A percentile compares a stretch with the other conserved stretches of the same genome.
phyloP scores from a whole-genome alignment of 2,888 invertebrate species.

The Euphydryas editha region DNA sequence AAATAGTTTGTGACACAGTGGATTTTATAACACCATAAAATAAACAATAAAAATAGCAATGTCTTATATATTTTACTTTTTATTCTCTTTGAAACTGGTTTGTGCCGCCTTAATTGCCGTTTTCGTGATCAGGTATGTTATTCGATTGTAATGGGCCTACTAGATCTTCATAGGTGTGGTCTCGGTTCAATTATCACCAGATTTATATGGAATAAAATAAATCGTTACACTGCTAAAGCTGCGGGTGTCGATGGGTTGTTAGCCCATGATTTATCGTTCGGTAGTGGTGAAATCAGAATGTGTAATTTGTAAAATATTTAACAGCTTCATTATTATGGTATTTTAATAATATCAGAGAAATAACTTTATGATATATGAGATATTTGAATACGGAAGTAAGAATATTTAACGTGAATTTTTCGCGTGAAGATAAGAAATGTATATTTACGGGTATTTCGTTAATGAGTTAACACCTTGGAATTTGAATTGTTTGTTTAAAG shows the following conservation, averaged over 20 bases:
- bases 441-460: slow-evolving; percentile 49
- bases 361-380: slow-evolving; percentile 10
- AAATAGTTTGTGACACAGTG: not conserved
- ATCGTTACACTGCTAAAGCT: slow-evolving; percentile 42
- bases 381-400: slow-evolving; percentile 12
- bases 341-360: slow-evolving; percentile 38
- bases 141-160: slow-evolving; percentile 50
- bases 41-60: not conserved
- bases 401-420: slow-evolving; percentile 28
- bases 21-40: not conserved
- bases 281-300: slow-evolving; percentile 43
- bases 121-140: slow-evolving; percentile 54
- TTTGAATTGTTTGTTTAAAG: slow-evolving; percentile 45
- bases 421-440: slow-evolving; percentile 50
- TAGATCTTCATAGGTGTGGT: slow-evolving; percentile 58
- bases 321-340: slow-evolving; percentile 44
- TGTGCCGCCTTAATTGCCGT: slow-evolving; percentile 56
- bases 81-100: slow-evolving; percentile 50
- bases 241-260: slow-evolving; percentile 41
- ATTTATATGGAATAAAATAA: slow-evolving; percentile 53
- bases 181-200: slow-evolving; percentile 50
- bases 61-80: slow-evolving; percentile 38
- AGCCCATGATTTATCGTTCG: slow-evolving; percentile 44
- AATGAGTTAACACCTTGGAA: slow-evolving; percentile 46
- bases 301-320: slow-evolving; percentile 45